Conservation (phyloP, 2,113 vertebrate genomes). For the Cyrtonyx montezumae region DNA sequence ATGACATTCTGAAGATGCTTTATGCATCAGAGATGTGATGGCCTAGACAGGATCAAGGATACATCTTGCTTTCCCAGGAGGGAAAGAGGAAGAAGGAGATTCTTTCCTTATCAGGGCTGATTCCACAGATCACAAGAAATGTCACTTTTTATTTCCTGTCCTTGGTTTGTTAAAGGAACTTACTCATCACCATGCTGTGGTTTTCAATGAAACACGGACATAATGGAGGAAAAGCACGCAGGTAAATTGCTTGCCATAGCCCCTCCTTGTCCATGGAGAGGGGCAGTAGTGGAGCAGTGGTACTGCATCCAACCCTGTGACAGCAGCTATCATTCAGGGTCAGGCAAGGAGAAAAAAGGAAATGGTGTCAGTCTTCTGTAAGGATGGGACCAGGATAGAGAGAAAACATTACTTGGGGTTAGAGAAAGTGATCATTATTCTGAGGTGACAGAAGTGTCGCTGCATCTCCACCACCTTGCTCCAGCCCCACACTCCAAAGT, state of each 20-base stretch:
- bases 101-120: neutral
- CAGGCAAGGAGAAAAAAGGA: neutral
- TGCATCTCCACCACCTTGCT: neutral
- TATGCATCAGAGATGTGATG: slow-evolving; percentile 24
- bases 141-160: neutral
- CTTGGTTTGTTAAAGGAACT: neutral
- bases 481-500: neutral
- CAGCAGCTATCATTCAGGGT: neutral
- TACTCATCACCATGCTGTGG: neutral
- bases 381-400: neutral
- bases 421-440: neutral
- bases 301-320: rapidly evolving
- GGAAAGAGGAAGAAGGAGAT: neutral
- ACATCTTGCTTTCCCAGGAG: neutral
- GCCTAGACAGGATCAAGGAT: neutral
- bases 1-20: neutral
- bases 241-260: neutral
- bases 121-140: neutral
- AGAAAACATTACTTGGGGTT: neutral
- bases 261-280: neutral
- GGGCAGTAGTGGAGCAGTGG: neutral
- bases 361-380: neutral
- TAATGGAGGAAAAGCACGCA: neutral
- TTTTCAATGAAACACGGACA: neutral
- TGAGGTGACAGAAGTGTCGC: neutral